A percentile compares a stretch with the other conserved stretches of the same genome.
These are phyloP conservation scores for Hyppa rectilinea DNA, from an alignment of 2,888 invertebrate species.

Conservation along the genomic window DNA sequence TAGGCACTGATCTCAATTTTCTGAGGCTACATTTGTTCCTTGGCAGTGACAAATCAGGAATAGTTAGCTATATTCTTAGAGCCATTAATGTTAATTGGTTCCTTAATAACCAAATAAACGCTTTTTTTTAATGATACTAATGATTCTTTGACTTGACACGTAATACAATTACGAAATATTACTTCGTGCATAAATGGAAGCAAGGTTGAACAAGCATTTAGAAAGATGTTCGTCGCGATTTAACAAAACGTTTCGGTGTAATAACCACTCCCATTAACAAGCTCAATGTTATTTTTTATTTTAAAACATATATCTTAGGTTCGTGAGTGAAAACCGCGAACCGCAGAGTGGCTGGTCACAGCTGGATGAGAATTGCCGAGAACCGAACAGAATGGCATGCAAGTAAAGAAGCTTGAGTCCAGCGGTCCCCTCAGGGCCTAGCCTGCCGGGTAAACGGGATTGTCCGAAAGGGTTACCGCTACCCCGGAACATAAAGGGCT, in stretches of 20 bases:
- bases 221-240: neutral
- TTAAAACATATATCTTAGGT: no score
- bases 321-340: no score
- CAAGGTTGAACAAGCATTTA: neutral
- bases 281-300: no score
- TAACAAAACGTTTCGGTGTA: constrained; percentile 6
- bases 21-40: neutral
- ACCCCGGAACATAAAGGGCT: no score
- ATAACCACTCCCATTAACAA: neutral
- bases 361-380: no score
- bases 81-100: neutral
- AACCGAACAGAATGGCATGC: no score
- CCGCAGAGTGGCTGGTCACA: no score
- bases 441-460: no score
- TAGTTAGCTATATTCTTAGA: neutral
- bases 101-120: neutral
- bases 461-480: no score
- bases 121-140: neutral
- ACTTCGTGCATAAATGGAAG: neutral
- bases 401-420: no score
- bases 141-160: neutral
- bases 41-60: neutral
- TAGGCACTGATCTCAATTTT: no score
- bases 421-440: no score
- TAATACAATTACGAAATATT: constrained; percentile 11